Base-by-base conservation (phyloP, 2,888 invertebrate species). In the Eilema griseolum region DNA sequence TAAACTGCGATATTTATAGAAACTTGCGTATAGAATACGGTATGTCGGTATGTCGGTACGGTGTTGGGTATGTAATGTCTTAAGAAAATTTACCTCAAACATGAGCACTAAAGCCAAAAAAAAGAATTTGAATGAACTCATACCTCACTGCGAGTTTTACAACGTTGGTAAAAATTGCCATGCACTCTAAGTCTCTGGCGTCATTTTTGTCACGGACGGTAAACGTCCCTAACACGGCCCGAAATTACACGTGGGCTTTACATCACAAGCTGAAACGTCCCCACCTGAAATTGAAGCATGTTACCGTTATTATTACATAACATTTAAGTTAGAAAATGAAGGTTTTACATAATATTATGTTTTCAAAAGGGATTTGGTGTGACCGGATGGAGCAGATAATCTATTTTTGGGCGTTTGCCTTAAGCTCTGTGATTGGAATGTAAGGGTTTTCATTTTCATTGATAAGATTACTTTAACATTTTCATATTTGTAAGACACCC, bases 191-290 rank as follows among this genome's bases (percentile, higher is more conserved):
- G 79, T 79, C 73, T 24, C 57, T 41, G 52, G 64, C 62, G 73
- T 77, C 74, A 73, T 74, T 82, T 82, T 80, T 77, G 72, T 77
- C 74, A 79, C 74, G 75, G 76, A 66, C 77, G 62, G 75, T 79
- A 81, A 79, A 75, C 69, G 72, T 61, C 23, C 62, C 33, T 66
- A 73, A 82, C 75, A 79, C 62, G 66, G 60, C 67, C 61, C 73
- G 28, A 81, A 81, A 80, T 82, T 80, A 80, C 76, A 75, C 71
- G 62, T 71, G 75, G 66, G 77, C 72, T 71, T 76, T 77, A 64
- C 72, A 70, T 62, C 66, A 72, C 61, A 69, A 31, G 24, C 62
- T 28, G 70, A 71, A 69, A 75, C 72, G 31, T 61, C 61, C 61
- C 66, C 68, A 57, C 64, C 73, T 73, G 73, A 74, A 81, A 79